A percentile compares a stretch with the other conserved stretches of the same genome.
Evolutionary conservation across 2,797 vertebrate genomes (phyloP).

Genomic region (Mastacembelus armatus): DNA sequence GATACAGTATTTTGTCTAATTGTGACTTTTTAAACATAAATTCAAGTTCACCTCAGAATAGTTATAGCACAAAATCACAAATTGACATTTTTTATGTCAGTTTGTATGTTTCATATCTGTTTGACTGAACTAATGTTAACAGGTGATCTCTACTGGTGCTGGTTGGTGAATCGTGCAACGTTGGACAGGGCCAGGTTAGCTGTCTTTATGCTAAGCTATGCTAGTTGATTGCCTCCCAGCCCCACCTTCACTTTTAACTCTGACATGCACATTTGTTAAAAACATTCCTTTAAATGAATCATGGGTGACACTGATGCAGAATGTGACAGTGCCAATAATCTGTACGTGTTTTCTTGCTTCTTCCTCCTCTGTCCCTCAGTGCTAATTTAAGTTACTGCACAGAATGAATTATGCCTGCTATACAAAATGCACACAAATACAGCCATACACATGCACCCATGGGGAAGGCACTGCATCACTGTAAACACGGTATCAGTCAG

Average conservation of each 20-base stretch:
- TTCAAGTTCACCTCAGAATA: neutral
- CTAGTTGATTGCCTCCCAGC: neutral
- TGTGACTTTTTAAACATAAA: neutral
- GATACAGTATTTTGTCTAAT: neutral
- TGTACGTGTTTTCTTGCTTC: conserved; percentile 6
- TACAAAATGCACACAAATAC: conserved; percentile 5
- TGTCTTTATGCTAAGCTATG: neutral
- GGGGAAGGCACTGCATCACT: conserved; percentile 37
- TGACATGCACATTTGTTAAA: neutral
- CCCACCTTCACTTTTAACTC: neutral
- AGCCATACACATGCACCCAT: neutral
- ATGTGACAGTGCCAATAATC: neutral
- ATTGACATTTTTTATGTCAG: too few relatives aligned
- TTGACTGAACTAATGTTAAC: too few relatives aligned
- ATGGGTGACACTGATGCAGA: neutral
- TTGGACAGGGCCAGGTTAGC: neutral
- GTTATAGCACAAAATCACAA: too few relatives aligned
- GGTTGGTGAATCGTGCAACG: neutral
- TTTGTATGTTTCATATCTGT: too few relatives aligned
- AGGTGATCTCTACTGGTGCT: neutral
- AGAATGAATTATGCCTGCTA: conserved; percentile 11
- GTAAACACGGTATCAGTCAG: conserved; percentile 39
- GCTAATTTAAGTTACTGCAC: conserved; percentile 15
- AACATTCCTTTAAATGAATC: conserved; percentile 7
- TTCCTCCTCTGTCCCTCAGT: neutral